These are phyloP conservation scores for Linyphia triangularis DNA, from an alignment of 2,888 invertebrate species.

Conservation along the genomic window DNA sequence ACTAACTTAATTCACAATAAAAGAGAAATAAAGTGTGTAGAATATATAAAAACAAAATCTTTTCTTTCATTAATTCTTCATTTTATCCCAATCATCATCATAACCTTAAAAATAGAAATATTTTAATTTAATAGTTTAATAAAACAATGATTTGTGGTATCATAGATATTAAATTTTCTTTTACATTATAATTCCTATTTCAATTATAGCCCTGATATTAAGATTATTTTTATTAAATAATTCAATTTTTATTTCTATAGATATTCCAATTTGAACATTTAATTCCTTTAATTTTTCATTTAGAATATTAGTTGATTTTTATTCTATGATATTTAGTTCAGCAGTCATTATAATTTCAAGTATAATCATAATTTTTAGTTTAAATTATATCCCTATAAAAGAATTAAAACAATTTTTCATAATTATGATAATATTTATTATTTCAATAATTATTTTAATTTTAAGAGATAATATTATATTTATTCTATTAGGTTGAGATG, in stretches of 20 bases:
- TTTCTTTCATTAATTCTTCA: neutral
- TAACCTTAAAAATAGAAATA: neutral
- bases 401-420: slow-evolving; percentile 84
- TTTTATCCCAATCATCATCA: neutral
- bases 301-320: slow-evolving; percentile 84
- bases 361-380: slow-evolving; percentile 84
- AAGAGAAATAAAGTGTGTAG: neutral
- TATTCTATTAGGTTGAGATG: slow-evolving; percentile 87
- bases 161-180: slow-evolving; percentile 81
- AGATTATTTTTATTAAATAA: neutral
- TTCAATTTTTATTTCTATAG: slow-evolving; percentile 11
- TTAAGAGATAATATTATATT: slow-evolving; percentile 86
- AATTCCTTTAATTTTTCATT: slow-evolving; percentile 79
- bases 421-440: slow-evolving; percentile 85
- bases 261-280: neutral
- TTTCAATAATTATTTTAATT: slow-evolving; percentile 86
- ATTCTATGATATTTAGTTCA: slow-evolving; percentile 85
- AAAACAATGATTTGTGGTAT: slow-evolving; percentile 32
- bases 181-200: slow-evolving; percentile 80
- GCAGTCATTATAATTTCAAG: slow-evolving; percentile 86
- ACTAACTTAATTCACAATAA: slow-evolving; percentile 7
- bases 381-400: slow-evolving; percentile 84
- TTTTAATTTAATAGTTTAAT: slow-evolving; percentile 77
- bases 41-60: neutral
- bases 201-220: slow-evolving; percentile 69